Base-by-base conservation (phyloP, 2,797 vertebrate genomes). In the Myiotriccus ornatus region DNA sequence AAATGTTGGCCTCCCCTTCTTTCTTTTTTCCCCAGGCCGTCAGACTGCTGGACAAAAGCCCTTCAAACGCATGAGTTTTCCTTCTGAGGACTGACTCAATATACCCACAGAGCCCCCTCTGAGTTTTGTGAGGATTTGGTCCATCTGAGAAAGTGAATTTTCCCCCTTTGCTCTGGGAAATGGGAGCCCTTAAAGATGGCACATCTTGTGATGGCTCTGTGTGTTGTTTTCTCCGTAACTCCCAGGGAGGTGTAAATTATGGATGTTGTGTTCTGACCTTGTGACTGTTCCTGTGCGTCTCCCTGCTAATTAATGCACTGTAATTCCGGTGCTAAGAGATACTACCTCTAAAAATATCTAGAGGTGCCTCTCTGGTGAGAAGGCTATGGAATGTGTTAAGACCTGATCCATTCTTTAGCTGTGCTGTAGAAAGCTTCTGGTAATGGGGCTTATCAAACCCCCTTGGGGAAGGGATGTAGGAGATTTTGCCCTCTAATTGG, bases 281-380 rank as follows among this genome's bases (percentile, higher is more conserved):
- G 83, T 32, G 73, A 17, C 62, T 43, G 9, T 30, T 25, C 37
- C 22, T 49, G 12, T 75, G 65, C 3, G 0, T 56, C 30, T 67
- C 25, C 30, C 24, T 65, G 86, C 53, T 93, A 73, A 95, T 96
- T 65, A 94, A 86, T 67, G 85, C 39, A 1, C 83, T 53, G 79
- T 57, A 46, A 85, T 88, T 73, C 30, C 30, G 20, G 53, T 30
- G 62, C 46, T 85, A 24, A 10, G 28, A 55, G 62, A 32, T 60
- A 78, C 12, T 75, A 44, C 69, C 50, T 73, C 91, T 94, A 87
- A 62, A 81, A 94, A 44, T 39, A 65, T 39, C 79, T 55, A 15
- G 28, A 78, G 68, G 27, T 70, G 71, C 35, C 39, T 62, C 57
- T 86, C 22, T 75, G 82, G 41, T 57, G 67, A 24, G 32, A 62